These are phyloP conservation scores for Bufo bufo DNA, from an alignment of 2,113 vertebrate genomes.

Conservation along the genomic window DNA sequence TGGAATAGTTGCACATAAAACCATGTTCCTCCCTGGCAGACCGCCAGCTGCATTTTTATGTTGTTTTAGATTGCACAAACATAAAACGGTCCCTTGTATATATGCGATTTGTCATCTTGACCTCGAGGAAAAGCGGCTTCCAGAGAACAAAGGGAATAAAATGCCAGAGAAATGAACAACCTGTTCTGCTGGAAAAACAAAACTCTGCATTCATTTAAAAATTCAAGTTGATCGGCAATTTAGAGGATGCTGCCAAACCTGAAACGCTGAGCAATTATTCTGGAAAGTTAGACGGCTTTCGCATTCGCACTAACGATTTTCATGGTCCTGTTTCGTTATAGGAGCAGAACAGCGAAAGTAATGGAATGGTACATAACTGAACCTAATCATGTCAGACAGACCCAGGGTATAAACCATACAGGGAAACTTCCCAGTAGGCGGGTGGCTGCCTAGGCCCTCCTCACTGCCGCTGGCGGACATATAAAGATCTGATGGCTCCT, in stretches of 20 bases:
- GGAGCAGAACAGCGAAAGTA: too few relatives aligned
- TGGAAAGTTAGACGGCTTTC: background rate
- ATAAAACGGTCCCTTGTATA: constrained; percentile 3
- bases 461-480: too few relatives aligned
- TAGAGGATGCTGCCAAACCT: background rate
- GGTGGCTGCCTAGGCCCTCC: too few relatives aligned
- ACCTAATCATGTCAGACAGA: too few relatives aligned
- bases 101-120: constrained; percentile 20
- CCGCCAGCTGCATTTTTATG: background rate
- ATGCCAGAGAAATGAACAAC: constrained; percentile 12
- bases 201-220: background rate
- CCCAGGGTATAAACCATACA: too few relatives aligned
- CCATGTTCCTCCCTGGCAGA: background rate
- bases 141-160: constrained; percentile 17
- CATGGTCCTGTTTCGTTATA: too few relatives aligned
- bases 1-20: background rate
- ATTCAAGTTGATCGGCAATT: background rate
- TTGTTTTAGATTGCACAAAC: constrained; percentile 18
- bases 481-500: too few relatives aligned
- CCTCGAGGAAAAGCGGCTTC: constrained; percentile 14
- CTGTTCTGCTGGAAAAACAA: background rate
- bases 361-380: too few relatives aligned
- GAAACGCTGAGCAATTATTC: background rate
- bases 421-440: too few relatives aligned
- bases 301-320: too few relatives aligned